Conservation (phyloP, 2,888 invertebrate genomes). For the Biston stratarius region DNA sequence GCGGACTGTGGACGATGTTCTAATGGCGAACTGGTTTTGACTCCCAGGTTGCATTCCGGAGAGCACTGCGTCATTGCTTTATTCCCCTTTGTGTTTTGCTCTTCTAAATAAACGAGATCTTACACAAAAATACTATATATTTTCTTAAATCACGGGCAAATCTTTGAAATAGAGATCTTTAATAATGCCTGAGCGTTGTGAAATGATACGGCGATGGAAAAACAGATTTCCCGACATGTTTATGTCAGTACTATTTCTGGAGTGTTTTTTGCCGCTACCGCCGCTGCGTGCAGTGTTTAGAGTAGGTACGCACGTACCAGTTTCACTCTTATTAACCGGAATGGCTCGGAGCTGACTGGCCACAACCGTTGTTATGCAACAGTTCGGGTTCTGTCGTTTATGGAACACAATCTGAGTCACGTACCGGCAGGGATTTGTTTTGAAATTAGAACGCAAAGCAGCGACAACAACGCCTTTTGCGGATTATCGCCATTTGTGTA, state of each 20-base stretch:
- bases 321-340: conserved; percentile 75
- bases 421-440: conserved; percentile 83
- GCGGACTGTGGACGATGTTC: conserved; percentile 51
- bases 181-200: conserved; percentile 19
- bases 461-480: conserved; percentile 77
- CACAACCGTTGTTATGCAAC: conserved; percentile 62
- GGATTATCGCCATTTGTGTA: conserved; percentile 79
- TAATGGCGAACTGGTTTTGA: conserved; percentile 61
- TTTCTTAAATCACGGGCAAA: not conserved
- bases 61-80: conserved; percentile 57
- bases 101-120: conserved; percentile 23
- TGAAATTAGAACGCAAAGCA: conserved; percentile 81
- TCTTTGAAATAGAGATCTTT: conserved; percentile 13
- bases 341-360: conserved; percentile 56
- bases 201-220: conserved; percentile 40
- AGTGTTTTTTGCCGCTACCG: conserved; percentile 39
- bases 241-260: conserved; percentile 51
- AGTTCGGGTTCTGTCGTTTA: conserved; percentile 73
- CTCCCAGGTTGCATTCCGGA: conserved; percentile 59
- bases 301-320: conserved; percentile 62
- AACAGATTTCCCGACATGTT: conserved; percentile 40
- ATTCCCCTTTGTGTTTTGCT: conserved; percentile 47
- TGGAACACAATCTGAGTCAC: conserved; percentile 83
- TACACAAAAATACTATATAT: conserved; percentile 4
- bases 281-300: conserved; percentile 40